A percentile compares a stretch with the other conserved stretches of the same genome.
Conservation (phyloP, 2,888 invertebrate species). For the Charanyca ferruginea region DNA sequence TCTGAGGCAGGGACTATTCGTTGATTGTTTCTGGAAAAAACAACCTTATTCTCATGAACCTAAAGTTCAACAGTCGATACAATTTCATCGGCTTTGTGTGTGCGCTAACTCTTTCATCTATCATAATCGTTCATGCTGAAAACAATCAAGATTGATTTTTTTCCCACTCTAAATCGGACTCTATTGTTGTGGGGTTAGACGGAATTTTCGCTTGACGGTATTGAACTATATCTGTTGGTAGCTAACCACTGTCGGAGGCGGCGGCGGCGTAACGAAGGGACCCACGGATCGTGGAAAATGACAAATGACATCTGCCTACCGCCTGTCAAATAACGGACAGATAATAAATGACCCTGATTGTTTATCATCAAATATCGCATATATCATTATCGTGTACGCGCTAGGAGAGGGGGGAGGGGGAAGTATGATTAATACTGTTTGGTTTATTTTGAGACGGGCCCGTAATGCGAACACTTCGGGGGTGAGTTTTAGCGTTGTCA, state of each 20-base stretch:
- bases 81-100: slow-evolving; percentile 81
- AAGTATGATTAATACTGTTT: slow-evolving; percentile 90
- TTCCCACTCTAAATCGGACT: slow-evolving; percentile 69
- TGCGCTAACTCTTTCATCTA: slow-evolving; percentile 91
- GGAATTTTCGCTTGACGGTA: slow-evolving; percentile 63
- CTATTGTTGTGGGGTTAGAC: slow-evolving; percentile 65
- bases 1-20: slow-evolving; percentile 76
- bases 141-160: slow-evolving; percentile 90
- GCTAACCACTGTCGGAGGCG: slow-evolving; percentile 87
- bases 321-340: slow-evolving; percentile 93
- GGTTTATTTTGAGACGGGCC: slow-evolving; percentile 86
- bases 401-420: slow-evolving; percentile 78
- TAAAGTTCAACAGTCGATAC: slow-evolving; percentile 76
- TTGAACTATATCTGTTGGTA: slow-evolving; percentile 84
- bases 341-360: slow-evolving; percentile 93
- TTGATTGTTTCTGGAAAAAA: slow-evolving; percentile 65
- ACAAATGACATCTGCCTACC: slow-evolving; percentile 93
- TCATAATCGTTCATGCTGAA: slow-evolving; percentile 91
- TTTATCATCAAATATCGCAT: slow-evolving; percentile 92
- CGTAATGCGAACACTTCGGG: slow-evolving; percentile 86
- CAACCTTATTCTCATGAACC: slow-evolving; percentile 72
- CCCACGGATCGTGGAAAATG: slow-evolving; percentile 91
- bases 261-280: slow-evolving; percentile 91
- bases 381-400: slow-evolving; percentile 91
- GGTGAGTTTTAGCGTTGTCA: slow-evolving; percentile 84